These are phyloP conservation scores for Collichthys lucidus DNA, from an alignment of 2,113 vertebrate species.

Conservation along the genomic window DNA sequence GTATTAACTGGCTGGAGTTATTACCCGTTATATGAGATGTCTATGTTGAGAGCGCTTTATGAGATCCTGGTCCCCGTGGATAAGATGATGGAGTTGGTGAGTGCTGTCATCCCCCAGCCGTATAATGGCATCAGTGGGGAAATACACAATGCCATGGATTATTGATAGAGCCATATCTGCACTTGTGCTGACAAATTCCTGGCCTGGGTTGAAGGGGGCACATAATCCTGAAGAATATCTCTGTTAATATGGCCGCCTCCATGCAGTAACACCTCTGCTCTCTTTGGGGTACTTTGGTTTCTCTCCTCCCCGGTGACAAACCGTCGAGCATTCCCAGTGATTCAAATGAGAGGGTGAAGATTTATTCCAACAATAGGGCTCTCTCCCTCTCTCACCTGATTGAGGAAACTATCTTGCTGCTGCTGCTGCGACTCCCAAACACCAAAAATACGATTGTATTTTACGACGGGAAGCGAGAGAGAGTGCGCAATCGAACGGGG, in stretches of 20 bases:
- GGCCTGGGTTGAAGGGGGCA: slow-evolving; percentile 86
- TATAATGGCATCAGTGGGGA: slow-evolving; percentile 90
- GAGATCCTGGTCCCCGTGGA: slow-evolving; percentile 93
- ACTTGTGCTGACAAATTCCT: slow-evolving; percentile 92
- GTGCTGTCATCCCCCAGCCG: slow-evolving; percentile 89
- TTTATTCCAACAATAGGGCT: slow-evolving; percentile 77
- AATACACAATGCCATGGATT: slow-evolving; percentile 93
- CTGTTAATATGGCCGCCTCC: slow-evolving; percentile 82
- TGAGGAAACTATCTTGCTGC: slow-evolving; percentile 28
- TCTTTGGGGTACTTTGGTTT: slow-evolving; percentile 71
- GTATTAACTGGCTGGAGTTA: slow-evolving; percentile 89
- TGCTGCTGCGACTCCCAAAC: slow-evolving; percentile 35
- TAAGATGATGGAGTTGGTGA: slow-evolving; percentile 90
- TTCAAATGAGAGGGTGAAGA: slow-evolving; percentile 73
- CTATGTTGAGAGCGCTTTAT: slow-evolving; percentile 94
- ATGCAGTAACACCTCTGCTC: slow-evolving; percentile 60
- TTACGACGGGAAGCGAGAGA: slow-evolving; percentile 20
- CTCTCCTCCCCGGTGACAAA: slow-evolving; percentile 76
- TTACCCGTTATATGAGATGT: slow-evolving; percentile 91
- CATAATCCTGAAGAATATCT: slow-evolving; percentile 90
- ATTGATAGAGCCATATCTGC: slow-evolving; percentile 93
- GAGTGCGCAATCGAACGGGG: background rate
- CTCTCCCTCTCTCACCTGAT: slow-evolving; percentile 58
- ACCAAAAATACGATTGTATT: slow-evolving; percentile 46
- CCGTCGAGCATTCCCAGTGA: slow-evolving; percentile 56